Evolutionary conservation across 64 coral and sea anemone species (phyloP).

Genomic region (Anthopleura sola): DNA sequence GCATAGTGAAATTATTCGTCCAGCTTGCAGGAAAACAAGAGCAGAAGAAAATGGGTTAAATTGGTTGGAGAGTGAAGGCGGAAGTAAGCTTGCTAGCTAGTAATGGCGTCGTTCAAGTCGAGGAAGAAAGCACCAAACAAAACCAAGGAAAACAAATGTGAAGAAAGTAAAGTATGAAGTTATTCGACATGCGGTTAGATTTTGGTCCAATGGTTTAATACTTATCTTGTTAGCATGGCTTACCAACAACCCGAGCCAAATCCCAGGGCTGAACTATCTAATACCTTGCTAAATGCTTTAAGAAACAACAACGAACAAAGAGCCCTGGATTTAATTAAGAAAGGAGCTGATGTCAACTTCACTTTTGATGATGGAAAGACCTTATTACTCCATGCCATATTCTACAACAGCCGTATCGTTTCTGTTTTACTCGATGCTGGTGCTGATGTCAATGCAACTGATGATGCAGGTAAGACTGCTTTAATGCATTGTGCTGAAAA

Average conservation of each 20-base stretch:
- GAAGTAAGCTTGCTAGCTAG: neutral
- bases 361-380: neutral
- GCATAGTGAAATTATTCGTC: neutral
- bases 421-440: slow-evolving; percentile 1
- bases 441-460: neutral
- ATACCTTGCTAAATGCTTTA: neutral
- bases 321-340: neutral
- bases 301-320: neutral
- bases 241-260: neutral
- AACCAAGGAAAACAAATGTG: neutral
- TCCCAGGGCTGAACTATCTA: neutral
- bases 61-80: neutral
- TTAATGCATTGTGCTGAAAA: neutral
- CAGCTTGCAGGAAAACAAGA: neutral
- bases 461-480: neutral
- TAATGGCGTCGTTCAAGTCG: too few relatives aligned
- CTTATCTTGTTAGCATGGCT: neutral
- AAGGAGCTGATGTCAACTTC: neutral
- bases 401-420: neutral
- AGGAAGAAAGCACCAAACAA: neutral
- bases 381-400: neutral
- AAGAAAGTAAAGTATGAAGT: neutral
- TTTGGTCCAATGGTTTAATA: neutral
- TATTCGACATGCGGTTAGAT: neutral
- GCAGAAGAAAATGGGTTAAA: neutral